Conservation (phyloP, 2,888 invertebrate genomes). For the Diarsia dahlii region DNA sequence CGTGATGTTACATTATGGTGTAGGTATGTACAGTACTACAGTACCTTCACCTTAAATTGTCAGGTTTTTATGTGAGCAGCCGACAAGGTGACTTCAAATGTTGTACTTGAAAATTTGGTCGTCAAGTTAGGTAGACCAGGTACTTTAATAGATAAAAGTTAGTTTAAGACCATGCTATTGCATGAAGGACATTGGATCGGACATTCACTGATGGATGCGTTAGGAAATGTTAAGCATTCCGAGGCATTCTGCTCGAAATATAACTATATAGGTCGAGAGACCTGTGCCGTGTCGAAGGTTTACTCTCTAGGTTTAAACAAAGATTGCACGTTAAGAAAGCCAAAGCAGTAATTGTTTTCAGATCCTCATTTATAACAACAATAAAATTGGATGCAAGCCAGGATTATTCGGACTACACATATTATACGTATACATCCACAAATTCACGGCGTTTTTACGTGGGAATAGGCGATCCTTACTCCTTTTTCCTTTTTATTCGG, state of each 20-base stretch:
- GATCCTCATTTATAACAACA: neutral
- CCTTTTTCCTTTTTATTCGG: too few species aligned
- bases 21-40: neutral
- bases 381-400: too few species aligned
- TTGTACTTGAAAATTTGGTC: neutral
- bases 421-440: too few species aligned
- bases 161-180: neutral
- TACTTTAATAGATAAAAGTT: slow-evolving; percentile 28
- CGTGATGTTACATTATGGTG: neutral
- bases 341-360: neutral
- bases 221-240: slow-evolving; percentile 6
- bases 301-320: neutral
- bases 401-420: neutral
- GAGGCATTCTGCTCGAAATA: neutral
- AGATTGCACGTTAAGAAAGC: neutral
- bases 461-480: too few species aligned
- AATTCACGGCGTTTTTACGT: too few species aligned
- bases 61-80: neutral
- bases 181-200: slow-evolving; percentile 19
- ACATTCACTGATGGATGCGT: neutral
- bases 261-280: neutral
- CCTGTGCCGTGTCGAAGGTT: neutral
- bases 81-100: neutral
- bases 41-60: neutral
- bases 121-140: neutral